These are phyloP conservation scores for Chaenodraco wilsoni DNA, from an alignment of 2,797 vertebrate genomes.

Conservation along the genomic window DNA sequence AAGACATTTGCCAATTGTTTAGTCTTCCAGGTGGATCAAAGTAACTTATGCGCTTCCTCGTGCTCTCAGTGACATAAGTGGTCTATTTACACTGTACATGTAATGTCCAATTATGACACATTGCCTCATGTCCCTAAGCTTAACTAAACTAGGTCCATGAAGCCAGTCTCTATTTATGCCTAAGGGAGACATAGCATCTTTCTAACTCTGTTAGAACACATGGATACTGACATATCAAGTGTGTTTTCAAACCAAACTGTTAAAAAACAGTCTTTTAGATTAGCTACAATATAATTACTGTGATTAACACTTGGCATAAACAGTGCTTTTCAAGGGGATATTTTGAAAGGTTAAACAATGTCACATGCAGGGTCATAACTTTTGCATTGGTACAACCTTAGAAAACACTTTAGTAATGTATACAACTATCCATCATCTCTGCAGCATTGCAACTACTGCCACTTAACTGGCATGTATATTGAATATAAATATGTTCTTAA, in stretches of 20 bases:
- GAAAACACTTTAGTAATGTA: background rate
- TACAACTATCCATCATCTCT: constrained; percentile 6
- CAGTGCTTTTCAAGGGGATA: background rate
- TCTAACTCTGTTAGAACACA: constrained; percentile 2
- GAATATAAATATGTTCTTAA: background rate
- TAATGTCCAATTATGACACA: constrained; percentile 45
- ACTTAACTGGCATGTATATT: constrained; percentile 7
- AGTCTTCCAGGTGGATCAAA: constrained; percentile 43
- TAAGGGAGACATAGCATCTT: constrained; percentile 11
- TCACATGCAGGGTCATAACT: background rate
- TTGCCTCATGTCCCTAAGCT: constrained; percentile 18
- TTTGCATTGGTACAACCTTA: background rate
- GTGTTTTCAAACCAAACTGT: constrained; percentile 5
- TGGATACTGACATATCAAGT: constrained; percentile 4
- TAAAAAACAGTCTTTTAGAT: constrained; percentile 15
- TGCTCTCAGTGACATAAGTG: constrained; percentile 37
- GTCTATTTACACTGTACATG: constrained; percentile 27
- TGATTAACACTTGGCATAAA: constrained; percentile 2
- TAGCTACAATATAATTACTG: constrained; percentile 5
- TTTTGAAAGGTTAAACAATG: constrained; percentile 7
- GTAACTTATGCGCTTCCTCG: constrained; percentile 28
- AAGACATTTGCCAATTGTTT: constrained; percentile 59
- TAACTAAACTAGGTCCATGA: constrained; percentile 3
- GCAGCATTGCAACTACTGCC: background rate
- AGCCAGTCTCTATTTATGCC: constrained; percentile 8